These are phyloP conservation scores for Ormyrus labotus DNA, from an alignment of 2,888 invertebrate genomes.

Conservation along the genomic window DNA sequence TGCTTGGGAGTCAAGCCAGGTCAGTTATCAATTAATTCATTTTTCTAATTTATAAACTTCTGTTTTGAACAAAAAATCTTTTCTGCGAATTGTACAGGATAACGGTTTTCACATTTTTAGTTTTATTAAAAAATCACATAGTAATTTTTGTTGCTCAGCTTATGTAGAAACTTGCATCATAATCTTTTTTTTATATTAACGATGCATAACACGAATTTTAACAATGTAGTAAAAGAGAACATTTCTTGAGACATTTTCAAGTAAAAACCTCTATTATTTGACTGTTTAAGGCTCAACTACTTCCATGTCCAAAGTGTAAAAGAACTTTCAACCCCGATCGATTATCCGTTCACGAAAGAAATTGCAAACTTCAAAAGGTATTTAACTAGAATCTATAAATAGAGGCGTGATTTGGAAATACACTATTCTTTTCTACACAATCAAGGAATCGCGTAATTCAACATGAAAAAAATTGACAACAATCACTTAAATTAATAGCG, in stretches of 20 bases:
- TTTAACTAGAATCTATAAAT: constrained; percentile 47
- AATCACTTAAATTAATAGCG: constrained; percentile 5
- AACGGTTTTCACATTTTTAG: too few species aligned
- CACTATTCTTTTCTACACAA: constrained; percentile 7
- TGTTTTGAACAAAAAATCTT: too few species aligned
- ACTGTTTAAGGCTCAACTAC: constrained; percentile 76
- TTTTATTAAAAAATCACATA: too few species aligned
- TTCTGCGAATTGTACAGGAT: too few species aligned
- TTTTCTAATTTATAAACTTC: too few species aligned
- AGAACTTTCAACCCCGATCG: constrained; percentile 84
- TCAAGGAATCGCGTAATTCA: not conserved
- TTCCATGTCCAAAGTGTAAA: constrained; percentile 82
- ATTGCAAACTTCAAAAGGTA: constrained; percentile 71
- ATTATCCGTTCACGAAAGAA: constrained; percentile 79
- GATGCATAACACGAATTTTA: not conserved
- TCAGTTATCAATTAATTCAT: constrained; percentile 60
- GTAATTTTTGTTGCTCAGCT: not conserved
- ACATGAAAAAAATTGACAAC: too few species aligned
- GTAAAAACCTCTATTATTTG: not conserved
- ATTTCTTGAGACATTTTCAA: not conserved
- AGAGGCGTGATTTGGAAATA: constrained; percentile 12
- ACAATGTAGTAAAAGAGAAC: not conserved
- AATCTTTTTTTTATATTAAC: too few species aligned
- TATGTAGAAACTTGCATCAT: not conserved
- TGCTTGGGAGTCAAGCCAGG: constrained; percentile 79